These are phyloP conservation scores for Himantopus leucocephalus DNA, from an alignment of 2,113 vertebrate species.

Conservation along the genomic window DNA sequence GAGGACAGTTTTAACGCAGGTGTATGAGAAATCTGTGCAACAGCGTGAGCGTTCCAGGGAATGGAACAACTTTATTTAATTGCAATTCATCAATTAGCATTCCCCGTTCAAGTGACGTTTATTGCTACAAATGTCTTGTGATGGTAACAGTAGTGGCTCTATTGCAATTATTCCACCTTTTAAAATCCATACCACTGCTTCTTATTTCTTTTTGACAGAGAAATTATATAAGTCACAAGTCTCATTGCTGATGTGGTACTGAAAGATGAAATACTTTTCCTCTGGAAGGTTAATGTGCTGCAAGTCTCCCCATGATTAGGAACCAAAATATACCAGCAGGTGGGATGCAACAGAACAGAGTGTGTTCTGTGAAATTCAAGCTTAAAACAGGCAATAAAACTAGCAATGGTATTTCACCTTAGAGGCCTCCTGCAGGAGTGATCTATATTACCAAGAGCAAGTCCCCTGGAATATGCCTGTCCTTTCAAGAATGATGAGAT, in stretches of 20 bases:
- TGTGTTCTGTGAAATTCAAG: slow-evolving; percentile 35
- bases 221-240: background rate
- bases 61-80: background rate
- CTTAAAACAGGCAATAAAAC: slow-evolving; percentile 47
- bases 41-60: background rate
- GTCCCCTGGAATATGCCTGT: background rate
- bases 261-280: slow-evolving; percentile 42
- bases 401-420: slow-evolving; percentile 20
- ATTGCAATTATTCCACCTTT: background rate
- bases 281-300: slow-evolving; percentile 53
- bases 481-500: background rate
- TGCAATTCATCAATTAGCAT: background rate
- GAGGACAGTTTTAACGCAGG: background rate
- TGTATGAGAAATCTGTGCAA: background rate
- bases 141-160: background rate
- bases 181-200: background rate
- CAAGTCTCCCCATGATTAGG: slow-evolving; percentile 47
- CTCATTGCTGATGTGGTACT: background rate
- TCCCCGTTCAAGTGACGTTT: background rate
- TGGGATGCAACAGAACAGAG: slow-evolving; percentile 46
- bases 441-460: background rate
- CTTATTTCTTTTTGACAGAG: background rate
- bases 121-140: background rate
- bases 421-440: slow-evolving; percentile 41
- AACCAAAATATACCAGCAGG: slow-evolving; percentile 65